These are phyloP conservation scores for Reticulitermes speratus DNA, from an alignment of 1,140 invertebrate species.

Conservation along the genomic window DNA sequence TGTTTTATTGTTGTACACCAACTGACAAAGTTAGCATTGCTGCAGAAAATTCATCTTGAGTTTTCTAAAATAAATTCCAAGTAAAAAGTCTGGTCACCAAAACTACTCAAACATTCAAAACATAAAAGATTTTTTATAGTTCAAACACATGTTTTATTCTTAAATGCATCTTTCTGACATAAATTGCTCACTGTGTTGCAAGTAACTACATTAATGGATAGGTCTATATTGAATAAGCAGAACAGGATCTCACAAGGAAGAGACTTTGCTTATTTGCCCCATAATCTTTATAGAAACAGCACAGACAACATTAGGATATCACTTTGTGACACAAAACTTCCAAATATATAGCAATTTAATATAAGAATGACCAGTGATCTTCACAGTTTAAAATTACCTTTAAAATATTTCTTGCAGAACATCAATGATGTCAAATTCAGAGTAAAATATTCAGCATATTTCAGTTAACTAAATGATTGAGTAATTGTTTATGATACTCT, in stretches of 20 bases:
- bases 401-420: too few relatives aligned
- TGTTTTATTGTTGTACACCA: background rate
- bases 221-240: background rate
- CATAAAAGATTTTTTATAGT: background rate
- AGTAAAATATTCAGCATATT: too few relatives aligned
- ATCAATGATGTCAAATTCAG: too few relatives aligned
- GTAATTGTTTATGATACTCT: too few relatives aligned
- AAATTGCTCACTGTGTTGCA: background rate
- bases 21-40: background rate
- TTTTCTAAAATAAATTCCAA: background rate
- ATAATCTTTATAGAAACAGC: background rate
- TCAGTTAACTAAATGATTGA: too few relatives aligned
- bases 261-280: background rate
- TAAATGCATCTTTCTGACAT: background rate
- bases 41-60: slow-evolving; percentile 18
- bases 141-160: background rate
- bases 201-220: background rate
- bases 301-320: background rate
- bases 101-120: background rate
- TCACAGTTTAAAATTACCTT: background rate
- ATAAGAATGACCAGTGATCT: background rate
- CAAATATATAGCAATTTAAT: background rate
- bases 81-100: background rate
- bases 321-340: background rate
- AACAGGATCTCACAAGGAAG: background rate